Evolutionary conservation across 2,113 vertebrate genomes (phyloP).

Genomic region (Thomomys bottae): DNA sequence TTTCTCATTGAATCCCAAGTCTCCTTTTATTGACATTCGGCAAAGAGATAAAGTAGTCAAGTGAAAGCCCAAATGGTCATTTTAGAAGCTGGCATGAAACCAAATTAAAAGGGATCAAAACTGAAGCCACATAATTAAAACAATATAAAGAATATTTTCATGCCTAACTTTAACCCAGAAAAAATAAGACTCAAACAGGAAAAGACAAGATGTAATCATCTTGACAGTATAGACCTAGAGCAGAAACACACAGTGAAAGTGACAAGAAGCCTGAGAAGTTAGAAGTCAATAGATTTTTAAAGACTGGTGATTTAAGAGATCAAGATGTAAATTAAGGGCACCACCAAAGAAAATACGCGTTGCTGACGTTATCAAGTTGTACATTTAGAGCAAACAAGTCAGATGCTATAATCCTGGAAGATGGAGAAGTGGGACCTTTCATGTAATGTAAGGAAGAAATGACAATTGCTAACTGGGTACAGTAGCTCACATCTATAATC

Average conservation of each 20-base stretch:
- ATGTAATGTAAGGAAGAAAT: background rate
- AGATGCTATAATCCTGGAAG: accelerated
- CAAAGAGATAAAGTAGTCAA: background rate
- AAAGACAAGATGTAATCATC: background rate
- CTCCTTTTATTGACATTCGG: conserved; percentile 29
- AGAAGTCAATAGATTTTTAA: background rate
- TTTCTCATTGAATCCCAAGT: conserved; percentile 23
- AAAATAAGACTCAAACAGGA: background rate
- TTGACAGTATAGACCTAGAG: background rate
- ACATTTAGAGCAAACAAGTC: background rate
- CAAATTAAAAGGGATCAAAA: background rate
- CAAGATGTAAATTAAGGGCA: background rate
- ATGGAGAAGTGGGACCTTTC: background rate
- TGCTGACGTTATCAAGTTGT: background rate
- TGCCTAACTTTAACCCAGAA: background rate
- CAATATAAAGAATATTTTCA: background rate
- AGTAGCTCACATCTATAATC: no score
- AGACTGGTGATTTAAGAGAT: background rate
- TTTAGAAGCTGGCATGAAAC: background rate
- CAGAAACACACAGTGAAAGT: background rate
- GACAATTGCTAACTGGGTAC: background rate
- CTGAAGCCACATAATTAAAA: background rate
- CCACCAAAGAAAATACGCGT: background rate
- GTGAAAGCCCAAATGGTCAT: background rate
- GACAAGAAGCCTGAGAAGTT: background rate